These are phyloP conservation scores for Drosophila aff. DNA, from an alignment of 1,140 invertebrate genomes.

Conservation along the genomic window DNA sequence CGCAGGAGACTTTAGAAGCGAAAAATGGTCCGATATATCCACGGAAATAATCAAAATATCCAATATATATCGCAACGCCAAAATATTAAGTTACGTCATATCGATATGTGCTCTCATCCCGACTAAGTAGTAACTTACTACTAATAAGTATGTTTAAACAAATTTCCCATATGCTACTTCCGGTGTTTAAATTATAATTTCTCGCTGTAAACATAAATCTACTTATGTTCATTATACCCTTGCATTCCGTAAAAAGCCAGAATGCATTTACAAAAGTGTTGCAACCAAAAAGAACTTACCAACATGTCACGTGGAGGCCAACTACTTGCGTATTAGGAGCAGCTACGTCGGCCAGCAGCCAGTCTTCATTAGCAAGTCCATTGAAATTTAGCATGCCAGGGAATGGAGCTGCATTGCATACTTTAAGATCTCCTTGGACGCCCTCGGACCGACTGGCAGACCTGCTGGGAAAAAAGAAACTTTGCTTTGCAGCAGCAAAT, in stretches of 20 bases:
- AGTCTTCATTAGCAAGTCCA: conserved; percentile 67
- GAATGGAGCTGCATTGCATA: conserved; percentile 48
- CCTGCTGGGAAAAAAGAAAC: conserved; percentile 46
- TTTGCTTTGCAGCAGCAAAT: conserved; percentile 72
- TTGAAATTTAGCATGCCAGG: conserved; percentile 62
- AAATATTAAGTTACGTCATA: no score
- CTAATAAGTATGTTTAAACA: no score
- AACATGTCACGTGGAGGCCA: conserved; percentile 26
- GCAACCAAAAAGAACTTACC: not conserved
- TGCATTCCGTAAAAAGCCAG: not conserved
- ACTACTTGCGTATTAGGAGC: conserved; percentile 41
- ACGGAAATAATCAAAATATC: no score
- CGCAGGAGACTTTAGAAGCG: no score
- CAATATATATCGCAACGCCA: no score
- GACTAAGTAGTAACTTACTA: no score
- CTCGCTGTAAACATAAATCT: not conserved
- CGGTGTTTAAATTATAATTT: no score
- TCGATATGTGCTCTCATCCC: no score
- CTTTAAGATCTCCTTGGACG: conserved; percentile 51
- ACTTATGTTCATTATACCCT: conserved; percentile 1
- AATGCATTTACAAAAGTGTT: conserved; percentile 8
- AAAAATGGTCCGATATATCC: no score
- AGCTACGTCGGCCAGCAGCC: conserved; percentile 17
- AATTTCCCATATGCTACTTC: no score
- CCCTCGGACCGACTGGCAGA: conserved; percentile 1